Percentiles rank a stretch among this genome's conserved stretches.
Conservation (phyloP, 2,113 vertebrate species). For the Cyphomyrus plagiostoma region DNA sequence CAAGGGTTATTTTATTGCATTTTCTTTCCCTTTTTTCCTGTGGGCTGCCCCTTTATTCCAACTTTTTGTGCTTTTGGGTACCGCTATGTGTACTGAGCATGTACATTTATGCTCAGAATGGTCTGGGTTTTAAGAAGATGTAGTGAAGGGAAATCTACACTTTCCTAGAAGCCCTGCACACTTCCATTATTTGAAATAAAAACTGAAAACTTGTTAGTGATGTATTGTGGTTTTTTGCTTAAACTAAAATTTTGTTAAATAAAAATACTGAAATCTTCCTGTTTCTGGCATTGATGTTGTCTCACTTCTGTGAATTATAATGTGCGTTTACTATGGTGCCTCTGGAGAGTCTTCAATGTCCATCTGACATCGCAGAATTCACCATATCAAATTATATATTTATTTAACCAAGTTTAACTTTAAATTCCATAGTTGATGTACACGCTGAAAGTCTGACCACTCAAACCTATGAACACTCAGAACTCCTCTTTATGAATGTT, state of each 20-base stretch:
- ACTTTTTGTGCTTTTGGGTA: not conserved
- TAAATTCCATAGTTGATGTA: not conserved
- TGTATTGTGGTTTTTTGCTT: constrained; percentile 4
- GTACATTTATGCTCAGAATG: not conserved
- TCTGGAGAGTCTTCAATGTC: not conserved
- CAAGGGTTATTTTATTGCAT: not conserved
- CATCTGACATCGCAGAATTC: not conserved
- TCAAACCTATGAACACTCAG: not conserved
- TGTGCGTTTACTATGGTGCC: not conserved
- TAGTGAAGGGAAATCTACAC: not conserved
- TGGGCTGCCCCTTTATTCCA: not conserved
- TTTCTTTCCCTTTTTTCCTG: not conserved
- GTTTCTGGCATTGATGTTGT: not conserved
- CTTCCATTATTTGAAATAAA: constrained; percentile 3
- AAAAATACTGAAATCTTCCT: not conserved
- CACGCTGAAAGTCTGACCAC: not conserved
- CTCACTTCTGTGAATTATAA: not conserved
- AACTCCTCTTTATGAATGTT: not conserved
- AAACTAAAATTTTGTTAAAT: constrained; percentile 5
- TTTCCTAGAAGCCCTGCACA: not conserved
- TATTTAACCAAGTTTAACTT: not conserved
- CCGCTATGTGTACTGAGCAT: not conserved
- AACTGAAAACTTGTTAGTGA: constrained; percentile 3
- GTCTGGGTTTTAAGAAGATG: not conserved
- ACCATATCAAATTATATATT: not conserved